A percentile compares a stretch with the other conserved stretches of the same genome.
phyloP scores from a whole-genome alignment of 2,888 invertebrate genomes.

The Bruchidius siliquastri region DNA sequence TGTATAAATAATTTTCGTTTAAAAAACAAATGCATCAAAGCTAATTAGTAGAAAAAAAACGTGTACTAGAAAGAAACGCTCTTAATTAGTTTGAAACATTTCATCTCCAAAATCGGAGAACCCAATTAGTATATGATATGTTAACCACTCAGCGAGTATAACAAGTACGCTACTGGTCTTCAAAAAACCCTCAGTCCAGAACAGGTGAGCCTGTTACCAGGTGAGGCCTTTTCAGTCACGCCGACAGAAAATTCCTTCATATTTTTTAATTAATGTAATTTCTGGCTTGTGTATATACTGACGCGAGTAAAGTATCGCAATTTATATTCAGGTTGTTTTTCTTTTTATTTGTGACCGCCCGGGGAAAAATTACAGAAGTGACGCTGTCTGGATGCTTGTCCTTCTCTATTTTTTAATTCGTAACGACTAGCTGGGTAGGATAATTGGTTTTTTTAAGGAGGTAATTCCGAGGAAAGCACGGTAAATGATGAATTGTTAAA shows the following conservation, averaged over 20 bases:
- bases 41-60: too few relatives aligned
- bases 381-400: background rate
- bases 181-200: background rate
- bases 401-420: background rate
- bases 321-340: background rate
- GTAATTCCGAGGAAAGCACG: background rate
- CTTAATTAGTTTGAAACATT: too few relatives aligned
- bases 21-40: too few relatives aligned
- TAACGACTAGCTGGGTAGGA: background rate
- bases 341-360: background rate
- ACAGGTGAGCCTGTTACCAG: background rate
- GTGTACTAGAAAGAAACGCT: too few relatives aligned
- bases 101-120: too few relatives aligned
- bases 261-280: background rate
- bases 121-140: too few relatives aligned
- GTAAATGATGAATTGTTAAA: background rate
- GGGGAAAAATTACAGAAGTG: background rate
- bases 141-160: background rate
- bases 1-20: too few relatives aligned
- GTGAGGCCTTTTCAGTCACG: background rate
- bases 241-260: background rate
- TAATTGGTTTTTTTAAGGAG: background rate
- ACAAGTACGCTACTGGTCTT: background rate
- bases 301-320: background rate
- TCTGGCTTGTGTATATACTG: background rate